Evolutionary conservation across 1,140 invertebrate genomes (phyloP), one percentile per base, ranked within the genome.

Genomic region (Acyrthosiphon pisum): DNA sequence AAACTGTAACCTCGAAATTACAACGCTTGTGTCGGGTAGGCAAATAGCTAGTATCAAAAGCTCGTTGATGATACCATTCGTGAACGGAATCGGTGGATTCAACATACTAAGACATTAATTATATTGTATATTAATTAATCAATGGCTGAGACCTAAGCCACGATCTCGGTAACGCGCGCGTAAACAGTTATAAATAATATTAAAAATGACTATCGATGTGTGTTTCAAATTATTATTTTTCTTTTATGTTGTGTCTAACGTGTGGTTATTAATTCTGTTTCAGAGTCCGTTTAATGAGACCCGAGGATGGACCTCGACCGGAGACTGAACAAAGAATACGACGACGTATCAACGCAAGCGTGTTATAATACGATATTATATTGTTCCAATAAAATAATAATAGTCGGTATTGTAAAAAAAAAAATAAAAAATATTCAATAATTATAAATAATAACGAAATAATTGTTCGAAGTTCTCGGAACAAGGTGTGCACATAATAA

Each of bases 271-370:
- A 76, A 44, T 41, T 46, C 44, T 86, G 41, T 86, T 86, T 46
- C 84, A 86, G 84, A 86, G 9, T 86, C 44, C 41, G 84, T 86
- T 86, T 86, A 41, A 86, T 86, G 44, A 86, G 84, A 86, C 26
- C 14, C 84, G 14, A n/a, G 26, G 41, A 86, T 30, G 83, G 37
- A 46, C 84, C 44, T 46, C 41, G 84, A 86, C 23, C 84, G 84
- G 84, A 86, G 84, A 86, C 84, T 46, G 84, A 86, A 86, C 84
- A 46, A 86, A 46, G 22, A 86, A 86, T 86, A 86, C 23, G 84
- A 46, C 26, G 41, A 46, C 41, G 41, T 86, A 86, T 46, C 84
- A 44, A 86, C 26, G 4, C 23, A 84, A 84, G 11, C 41, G 81
- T 41, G 81, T 84, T 37, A 76, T 76, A n/a, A 76, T n/a, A 53